Conservation (phyloP, 2,888 invertebrate species). For the Drosophila borborema region DNA sequence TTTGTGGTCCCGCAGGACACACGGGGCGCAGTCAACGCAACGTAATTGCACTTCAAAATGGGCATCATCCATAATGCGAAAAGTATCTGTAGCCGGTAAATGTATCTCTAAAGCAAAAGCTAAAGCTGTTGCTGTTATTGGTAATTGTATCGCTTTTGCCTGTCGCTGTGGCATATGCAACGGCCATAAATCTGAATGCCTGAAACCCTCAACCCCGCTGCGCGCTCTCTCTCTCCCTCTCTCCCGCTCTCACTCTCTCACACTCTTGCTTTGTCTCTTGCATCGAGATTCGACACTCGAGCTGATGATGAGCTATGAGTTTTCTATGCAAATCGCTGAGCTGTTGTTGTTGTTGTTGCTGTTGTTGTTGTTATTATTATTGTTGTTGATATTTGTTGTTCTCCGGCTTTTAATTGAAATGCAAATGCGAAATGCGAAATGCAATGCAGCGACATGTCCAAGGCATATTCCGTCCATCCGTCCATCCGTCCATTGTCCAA, state of each 20-base stretch:
- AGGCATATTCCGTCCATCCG: constrained; percentile 19
- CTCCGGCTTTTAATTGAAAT: constrained; percentile 64
- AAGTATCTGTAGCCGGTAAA: constrained; percentile 36
- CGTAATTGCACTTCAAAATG: constrained; percentile 50
- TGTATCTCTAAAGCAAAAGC: constrained; percentile 12
- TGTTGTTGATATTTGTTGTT: constrained; percentile 10
- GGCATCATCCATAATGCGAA: constrained; percentile 35
- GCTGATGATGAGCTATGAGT: constrained; percentile 77
- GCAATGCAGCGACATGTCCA: constrained; percentile 47
- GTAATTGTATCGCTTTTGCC: constrained; percentile 58
- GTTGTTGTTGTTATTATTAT: not conserved
- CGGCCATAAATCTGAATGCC: constrained; percentile 63
- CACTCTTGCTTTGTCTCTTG: not conserved
- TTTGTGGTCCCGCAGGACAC: constrained; percentile 75
- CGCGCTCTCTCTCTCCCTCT: not conserved
- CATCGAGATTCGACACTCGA: constrained; percentile 70
- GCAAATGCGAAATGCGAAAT: constrained; percentile 55
- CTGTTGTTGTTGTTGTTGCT: not conserved
- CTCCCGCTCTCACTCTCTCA: not conserved
- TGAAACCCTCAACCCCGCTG: not conserved
- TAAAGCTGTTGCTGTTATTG: constrained; percentile 54
- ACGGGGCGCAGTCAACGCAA: constrained; percentile 25
- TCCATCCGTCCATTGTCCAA: constrained; percentile 31
- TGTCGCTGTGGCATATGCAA: constrained; percentile 67
- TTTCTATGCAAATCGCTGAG: constrained; percentile 71